These are phyloP conservation scores for Caretta caretta DNA, from an alignment of 2,113 vertebrate genomes.

Conservation along the genomic window DNA sequence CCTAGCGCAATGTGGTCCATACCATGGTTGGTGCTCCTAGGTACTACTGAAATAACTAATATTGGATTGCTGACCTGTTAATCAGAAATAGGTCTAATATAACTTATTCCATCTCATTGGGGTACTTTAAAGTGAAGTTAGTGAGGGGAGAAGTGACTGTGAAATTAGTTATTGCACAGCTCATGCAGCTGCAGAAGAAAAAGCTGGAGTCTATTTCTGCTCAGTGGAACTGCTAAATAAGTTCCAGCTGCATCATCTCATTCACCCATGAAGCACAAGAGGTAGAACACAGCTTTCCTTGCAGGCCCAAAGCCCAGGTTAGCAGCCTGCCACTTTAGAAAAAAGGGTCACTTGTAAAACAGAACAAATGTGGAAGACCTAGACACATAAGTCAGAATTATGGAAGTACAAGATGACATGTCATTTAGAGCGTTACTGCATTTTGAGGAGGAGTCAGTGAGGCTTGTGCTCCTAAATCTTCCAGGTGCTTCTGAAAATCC, in stretches of 20 bases:
- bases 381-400: not conserved
- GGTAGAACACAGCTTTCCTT: not conserved
- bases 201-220: not conserved
- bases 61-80: not conserved
- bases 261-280: not conserved
- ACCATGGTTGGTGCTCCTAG: not conserved
- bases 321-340: not conserved
- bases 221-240: not conserved
- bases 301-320: not conserved
- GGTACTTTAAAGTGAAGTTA: not conserved
- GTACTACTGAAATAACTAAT: not conserved
- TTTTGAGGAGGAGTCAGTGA: not conserved
- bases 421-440: not conserved
- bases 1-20: not conserved
- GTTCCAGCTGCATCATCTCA: not conserved
- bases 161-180: not conserved
- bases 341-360: not conserved
- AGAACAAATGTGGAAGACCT: not conserved
- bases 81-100: not conserved
- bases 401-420: not conserved
- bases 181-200: not conserved
- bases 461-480: not conserved
- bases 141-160: not conserved
- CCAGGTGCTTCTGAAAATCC: not conserved
- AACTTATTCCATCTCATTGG: not conserved